phyloP scores from a whole-genome alignment of 2,113 vertebrate species.

The Hirundichthys speculiger region DNA sequence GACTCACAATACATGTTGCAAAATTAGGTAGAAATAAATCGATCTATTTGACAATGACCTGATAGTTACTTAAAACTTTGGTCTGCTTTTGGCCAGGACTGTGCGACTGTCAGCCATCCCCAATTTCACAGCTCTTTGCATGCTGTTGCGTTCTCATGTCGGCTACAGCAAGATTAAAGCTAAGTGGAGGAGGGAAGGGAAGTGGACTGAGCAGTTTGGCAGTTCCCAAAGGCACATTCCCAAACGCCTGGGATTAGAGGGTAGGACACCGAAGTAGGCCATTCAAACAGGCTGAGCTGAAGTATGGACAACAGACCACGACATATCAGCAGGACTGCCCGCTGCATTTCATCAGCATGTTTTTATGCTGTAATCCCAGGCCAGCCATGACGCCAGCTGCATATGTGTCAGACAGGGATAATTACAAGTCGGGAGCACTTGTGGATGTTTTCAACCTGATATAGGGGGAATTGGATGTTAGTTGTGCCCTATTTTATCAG shows the following conservation, averaged over 20 bases:
- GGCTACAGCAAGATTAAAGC: conserved; percentile 63
- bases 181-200: conserved; percentile 36
- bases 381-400: conserved; percentile 8
- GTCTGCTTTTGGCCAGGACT: conserved; percentile 7
- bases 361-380: conserved; percentile 59
- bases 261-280: conserved; percentile 68
- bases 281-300: conserved; percentile 54
- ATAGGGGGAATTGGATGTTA: conserved; percentile 6
- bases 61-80: not conserved
- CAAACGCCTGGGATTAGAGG: conserved; percentile 56
- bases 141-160: too few relatives aligned
- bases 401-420: conserved; percentile 51
- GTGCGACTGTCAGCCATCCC: conserved; percentile 29
- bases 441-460: conserved; percentile 43
- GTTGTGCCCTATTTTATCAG: conserved; percentile 24
- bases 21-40: conserved; percentile 9
- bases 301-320: conserved; percentile 59
- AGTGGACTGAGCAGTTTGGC: conserved; percentile 50
- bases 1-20: not conserved
- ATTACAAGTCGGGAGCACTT: conserved; percentile 48
- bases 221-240: conserved; percentile 28
- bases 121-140: conserved; percentile 16
- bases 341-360: conserved; percentile 58
- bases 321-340: conserved; percentile 36
- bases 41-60: conserved; percentile 1